Evolutionary conservation across 92 coral and sea anemone genomes (phyloP), one percentile per base, ranked within the genome.

Genomic region (Epizoanthus fatuus): DNA sequence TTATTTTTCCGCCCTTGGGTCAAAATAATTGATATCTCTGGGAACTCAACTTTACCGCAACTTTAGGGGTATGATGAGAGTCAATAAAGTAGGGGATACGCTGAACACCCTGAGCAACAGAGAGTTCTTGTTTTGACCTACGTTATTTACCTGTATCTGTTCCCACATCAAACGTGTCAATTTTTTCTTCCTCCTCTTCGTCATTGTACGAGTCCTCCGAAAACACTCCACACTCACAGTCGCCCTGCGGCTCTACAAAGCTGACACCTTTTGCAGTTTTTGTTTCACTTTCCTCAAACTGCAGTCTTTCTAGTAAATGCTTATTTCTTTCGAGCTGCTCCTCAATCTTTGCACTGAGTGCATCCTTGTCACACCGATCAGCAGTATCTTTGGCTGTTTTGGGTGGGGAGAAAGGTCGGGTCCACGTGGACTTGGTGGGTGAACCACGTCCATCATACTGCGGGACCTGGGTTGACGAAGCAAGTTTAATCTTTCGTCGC

Each of bases 361-460:
- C 86, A 20, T 84, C 90, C 74, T 90, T 89, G 10, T 81, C 63
- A 55, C 81, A 71, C 14, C 73, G 68, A 6, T 39, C 57, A n/a
- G 59, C 52, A 14, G 64, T 8, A 4, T 72, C 9, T 63, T 29
- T 75, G n/a, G 3, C 4, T 3, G 59, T 57, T 45, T 42, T 88
- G 55, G 95, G 98, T 3, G 95, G 98, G 17, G 88, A 83, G 64
- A 94, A 94, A 47, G 91, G 91, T 55, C 98, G 84, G 38, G 84
- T 85, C 98, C 98, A 94, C 6, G 95, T 94, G 40, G 86, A 74
- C 25, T 86, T 74, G 11, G 85, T 64, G 9, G 95, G 89, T 15
- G 95, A 90, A 0, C 90, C 51, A 35, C 65, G 57, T 56, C 89
- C 85, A 45, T 88, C 87, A 75, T 86, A 91, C 42, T 76, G 84